Evolutionary conservation across 2,888 invertebrate genomes (phyloP).

Genomic region (Cepaea hortensis): DNA sequence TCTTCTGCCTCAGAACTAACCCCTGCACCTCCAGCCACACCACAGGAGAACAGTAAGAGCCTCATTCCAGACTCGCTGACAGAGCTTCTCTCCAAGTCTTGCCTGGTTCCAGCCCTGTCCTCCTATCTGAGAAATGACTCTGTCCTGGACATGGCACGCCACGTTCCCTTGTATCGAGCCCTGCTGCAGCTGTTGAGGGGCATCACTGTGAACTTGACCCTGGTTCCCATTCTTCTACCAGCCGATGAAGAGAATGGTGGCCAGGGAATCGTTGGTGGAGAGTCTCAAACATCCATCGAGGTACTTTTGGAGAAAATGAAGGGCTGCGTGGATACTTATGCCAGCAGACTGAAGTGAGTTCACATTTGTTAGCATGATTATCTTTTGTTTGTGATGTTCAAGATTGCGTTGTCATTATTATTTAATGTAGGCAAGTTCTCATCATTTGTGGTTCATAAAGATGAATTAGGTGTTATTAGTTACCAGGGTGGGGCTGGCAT

Average conservation of each 20-base stretch:
- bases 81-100: conserved; percentile 87
- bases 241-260: conserved; percentile 58
- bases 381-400: neutral
- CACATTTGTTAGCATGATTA: neutral
- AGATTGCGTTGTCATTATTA: neutral
- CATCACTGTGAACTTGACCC: conserved; percentile 79
- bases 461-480: no score
- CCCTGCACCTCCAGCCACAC: conserved; percentile 42
- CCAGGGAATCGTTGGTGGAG: conserved; percentile 35
- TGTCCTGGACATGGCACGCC: conserved; percentile 96
- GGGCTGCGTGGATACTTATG: conserved; percentile 92
- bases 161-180: conserved; percentile 93
- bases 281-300: conserved; percentile 81
- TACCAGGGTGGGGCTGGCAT: no score
- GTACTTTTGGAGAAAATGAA: conserved; percentile 90
- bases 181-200: conserved; percentile 87
- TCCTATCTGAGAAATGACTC: conserved; percentile 95
- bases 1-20: conserved; percentile 9
- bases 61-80: conserved; percentile 81
- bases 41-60: conserved; percentile 50
- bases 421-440: no score
- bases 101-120: conserved; percentile 89
- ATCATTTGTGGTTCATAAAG: no score
- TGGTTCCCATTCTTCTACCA: conserved; percentile 83
- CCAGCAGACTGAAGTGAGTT: conserved; percentile 78